Evolutionary conservation across 2,113 vertebrate species (phyloP).

Genomic region (Dipodomys ordii): DNA sequence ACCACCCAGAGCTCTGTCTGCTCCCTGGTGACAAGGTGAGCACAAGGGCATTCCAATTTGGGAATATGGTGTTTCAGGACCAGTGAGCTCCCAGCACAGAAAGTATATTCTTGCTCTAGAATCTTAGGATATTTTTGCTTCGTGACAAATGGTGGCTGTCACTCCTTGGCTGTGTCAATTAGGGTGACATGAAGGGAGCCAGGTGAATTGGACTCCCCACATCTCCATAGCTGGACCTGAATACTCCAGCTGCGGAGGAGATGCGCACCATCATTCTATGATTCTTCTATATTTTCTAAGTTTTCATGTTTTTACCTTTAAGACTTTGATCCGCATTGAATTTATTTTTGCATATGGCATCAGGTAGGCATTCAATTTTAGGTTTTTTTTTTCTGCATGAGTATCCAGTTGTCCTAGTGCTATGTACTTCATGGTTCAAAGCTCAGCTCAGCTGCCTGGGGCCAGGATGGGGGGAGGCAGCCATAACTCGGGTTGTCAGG

Average conservation of each 20-base stretch:
- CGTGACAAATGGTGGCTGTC: constrained; percentile 54
- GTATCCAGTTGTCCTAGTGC: not conserved
- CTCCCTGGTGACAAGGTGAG: constrained; percentile 68
- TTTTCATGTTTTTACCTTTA: constrained; percentile 27
- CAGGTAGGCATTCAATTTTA: not conserved
- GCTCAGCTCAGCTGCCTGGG: not conserved
- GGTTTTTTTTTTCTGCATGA: not conserved
- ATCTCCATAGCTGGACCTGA: not conserved
- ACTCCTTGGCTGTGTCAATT: constrained; percentile 32
- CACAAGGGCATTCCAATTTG: constrained; percentile 57
- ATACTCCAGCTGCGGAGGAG: not conserved
- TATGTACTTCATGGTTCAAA: not conserved
- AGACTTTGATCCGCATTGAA: not conserved
- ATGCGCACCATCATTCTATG: not conserved
- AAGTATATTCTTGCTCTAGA: constrained; percentile 16
- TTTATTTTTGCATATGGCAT: constrained; percentile 1
- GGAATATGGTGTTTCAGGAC: not conserved
- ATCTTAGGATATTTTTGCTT: constrained; percentile 50
- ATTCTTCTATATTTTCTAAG: not conserved
- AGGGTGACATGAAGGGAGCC: not conserved
- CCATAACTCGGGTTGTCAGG: not conserved
- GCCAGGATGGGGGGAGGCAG: not conserved
- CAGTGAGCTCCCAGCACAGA: not conserved
- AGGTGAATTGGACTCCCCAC: not conserved
- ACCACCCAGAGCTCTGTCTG: constrained; percentile 39